Base-by-base conservation (phyloP, 2,113 vertebrate genomes). In the Rhipidura dahli region DNA sequence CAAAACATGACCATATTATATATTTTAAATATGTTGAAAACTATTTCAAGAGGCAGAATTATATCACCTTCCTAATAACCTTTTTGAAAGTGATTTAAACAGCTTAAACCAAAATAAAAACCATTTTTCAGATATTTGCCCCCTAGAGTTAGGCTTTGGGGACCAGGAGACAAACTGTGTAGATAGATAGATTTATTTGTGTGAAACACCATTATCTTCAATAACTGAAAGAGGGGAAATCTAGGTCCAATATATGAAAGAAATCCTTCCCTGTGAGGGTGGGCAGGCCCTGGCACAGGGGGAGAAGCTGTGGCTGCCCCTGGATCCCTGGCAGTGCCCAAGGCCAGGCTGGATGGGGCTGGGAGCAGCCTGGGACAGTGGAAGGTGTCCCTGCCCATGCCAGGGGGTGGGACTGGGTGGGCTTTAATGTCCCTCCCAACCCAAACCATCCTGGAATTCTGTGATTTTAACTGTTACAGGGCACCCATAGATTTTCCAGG, bases 271-370 rank as follows among this genome's bases (percentile, higher is more conserved):
- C 15, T 53, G 12, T 28, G 47, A 70, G 39, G 39, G 6, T 11
- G 54, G 11, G 0, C 0, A 51, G 27, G 17, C 71, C 21, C 45
- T 86, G 44, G 61, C 53, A 86, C 51, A 76, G 71, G 44, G 7
- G 60, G 33, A 28, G 72, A 1, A 77, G 54, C 72, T 51, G 33
- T 27, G 63, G 26, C 14, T 68, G 31, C 5, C 7, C 45, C 63
- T 39, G 39, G 39, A 53, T 33, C 44, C 54, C 63, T 87, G 83
- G 22, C 0, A 39, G 17, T 69, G 37, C 1, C 45, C 72, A 37
- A 39, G 22, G 39, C 39, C 39, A 20, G 53, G 27, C 0, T 66
- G 51, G 44, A 49, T 0, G 0, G 50, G 10, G 15, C 3, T 51
- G 22, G 53, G 33, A 60, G 15, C 23, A 45, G 0, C 28, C n/a